Percentiles rank a stretch among this genome's conserved stretches.
These are phyloP conservation scores for Calameuta filiformis DNA, from an alignment of 2,888 invertebrate species.

Conservation along the genomic window DNA sequence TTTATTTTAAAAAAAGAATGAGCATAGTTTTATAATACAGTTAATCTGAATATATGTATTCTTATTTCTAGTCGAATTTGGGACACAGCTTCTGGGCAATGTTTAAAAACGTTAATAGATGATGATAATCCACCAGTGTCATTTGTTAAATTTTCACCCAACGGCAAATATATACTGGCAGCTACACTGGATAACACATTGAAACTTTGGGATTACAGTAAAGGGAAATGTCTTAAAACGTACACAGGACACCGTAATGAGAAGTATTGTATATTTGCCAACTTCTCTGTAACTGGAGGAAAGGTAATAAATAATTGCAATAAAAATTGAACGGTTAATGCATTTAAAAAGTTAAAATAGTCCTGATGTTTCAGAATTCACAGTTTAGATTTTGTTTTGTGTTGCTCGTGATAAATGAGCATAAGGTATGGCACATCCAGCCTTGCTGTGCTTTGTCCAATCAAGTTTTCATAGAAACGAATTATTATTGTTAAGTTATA, in stretches of 20 bases:
- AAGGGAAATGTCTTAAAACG: conserved; percentile 98
- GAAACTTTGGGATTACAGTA: conserved; percentile 99
- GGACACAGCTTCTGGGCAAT: conserved; percentile 99
- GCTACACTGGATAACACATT: conserved; percentile 98
- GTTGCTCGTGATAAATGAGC: too few species aligned
- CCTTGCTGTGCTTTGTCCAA: too few species aligned
- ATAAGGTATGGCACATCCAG: too few species aligned
- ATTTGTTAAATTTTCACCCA: conserved; percentile 99
- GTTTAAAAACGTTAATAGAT: conserved; percentile 98
- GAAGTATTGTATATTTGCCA: conserved; percentile 99
- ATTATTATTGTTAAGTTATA: too few species aligned
- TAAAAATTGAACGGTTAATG: too few species aligned
- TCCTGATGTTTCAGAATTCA: too few species aligned
- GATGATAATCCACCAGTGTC: conserved; percentile 99
- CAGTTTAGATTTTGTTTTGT: too few species aligned
- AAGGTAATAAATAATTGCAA: conserved; percentile 74
- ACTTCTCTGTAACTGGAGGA: conserved; percentile 99
- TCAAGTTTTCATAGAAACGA: too few species aligned
- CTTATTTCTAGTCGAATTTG: conserved; percentile 89
- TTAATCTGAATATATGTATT: not conserved
- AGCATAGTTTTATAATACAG: not conserved
- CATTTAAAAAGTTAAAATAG: too few species aligned
- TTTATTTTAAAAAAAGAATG: not conserved
- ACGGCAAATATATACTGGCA: conserved; percentile 98
- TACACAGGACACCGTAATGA: conserved; percentile 99